Evolutionary conservation across 1,140 invertebrate species (phyloP).

Genomic region (Drosophila melanica): DNA sequence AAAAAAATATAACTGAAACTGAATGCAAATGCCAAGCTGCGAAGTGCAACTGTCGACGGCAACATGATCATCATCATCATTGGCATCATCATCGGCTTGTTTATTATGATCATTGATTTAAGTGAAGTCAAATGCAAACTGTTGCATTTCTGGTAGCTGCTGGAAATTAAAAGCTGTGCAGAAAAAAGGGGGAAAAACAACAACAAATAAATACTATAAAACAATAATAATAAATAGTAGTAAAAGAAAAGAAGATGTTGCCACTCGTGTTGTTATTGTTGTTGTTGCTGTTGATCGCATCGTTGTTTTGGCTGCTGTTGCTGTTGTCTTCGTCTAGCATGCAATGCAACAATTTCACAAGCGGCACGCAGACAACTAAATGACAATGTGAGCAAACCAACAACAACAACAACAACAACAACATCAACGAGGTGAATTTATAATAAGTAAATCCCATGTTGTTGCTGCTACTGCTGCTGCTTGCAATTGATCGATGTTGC

Average conservation of each 20-base stretch:
- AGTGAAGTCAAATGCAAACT: constrained; percentile 65
- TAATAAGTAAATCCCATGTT: constrained; percentile 62
- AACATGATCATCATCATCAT: constrained; percentile 21
- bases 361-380: constrained; percentile 78
- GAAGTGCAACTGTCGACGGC: constrained; percentile 54
- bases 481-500: constrained; percentile 53
- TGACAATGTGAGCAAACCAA: constrained; percentile 78
- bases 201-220: constrained; percentile 37
- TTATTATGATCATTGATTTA: constrained; percentile 71
- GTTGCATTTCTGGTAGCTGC: constrained; percentile 66
- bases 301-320: constrained; percentile 30
- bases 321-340: constrained; percentile 55
- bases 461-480: constrained; percentile 29
- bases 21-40: constrained; percentile 80
- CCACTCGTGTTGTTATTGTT: constrained; percentile 31
- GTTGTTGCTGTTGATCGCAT: constrained; percentile 51
- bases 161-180: constrained; percentile 48
- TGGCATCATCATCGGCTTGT: constrained; percentile 42
- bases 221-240: constrained; percentile 61
- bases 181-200: no score
- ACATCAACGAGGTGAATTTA: constrained; percentile 56
- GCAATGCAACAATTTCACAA: constrained; percentile 81
- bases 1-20: constrained; percentile 23
- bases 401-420: constrained; percentile 47
- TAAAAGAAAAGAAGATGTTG: constrained; percentile 79